These are phyloP conservation scores for Clostera curtula DNA, from an alignment of 2,888 invertebrate species.

Conservation along the genomic window DNA sequence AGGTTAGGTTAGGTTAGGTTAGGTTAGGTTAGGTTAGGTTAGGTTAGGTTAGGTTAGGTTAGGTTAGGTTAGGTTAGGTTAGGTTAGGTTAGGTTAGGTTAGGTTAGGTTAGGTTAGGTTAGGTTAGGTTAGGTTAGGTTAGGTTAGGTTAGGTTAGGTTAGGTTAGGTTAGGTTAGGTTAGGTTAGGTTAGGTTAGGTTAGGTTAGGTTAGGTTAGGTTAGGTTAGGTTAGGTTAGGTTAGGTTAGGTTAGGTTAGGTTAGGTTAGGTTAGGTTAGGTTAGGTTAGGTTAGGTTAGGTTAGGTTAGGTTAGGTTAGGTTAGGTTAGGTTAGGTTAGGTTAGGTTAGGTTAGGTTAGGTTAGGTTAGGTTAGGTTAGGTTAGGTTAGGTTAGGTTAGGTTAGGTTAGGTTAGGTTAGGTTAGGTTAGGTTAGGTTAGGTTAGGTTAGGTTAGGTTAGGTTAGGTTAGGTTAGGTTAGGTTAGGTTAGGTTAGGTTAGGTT, in stretches of 20 bases:
- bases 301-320: slow-evolving; percentile 9
- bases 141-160: slow-evolving; percentile 11
- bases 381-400: slow-evolving; percentile 8
- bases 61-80: slow-evolving; percentile 9
- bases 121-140: slow-evolving; percentile 9
- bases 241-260: slow-evolving; percentile 12
- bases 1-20: slow-evolving; percentile 6
- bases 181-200: slow-evolving; percentile 9
- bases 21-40: slow-evolving; percentile 8
- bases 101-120: slow-evolving; percentile 8
- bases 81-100: slow-evolving; percentile 8
- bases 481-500: slow-evolving; percentile 13
- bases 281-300: slow-evolving; percentile 9
- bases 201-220: slow-evolving; percentile 8
- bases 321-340: slow-evolving; percentile 11
- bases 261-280: slow-evolving; percentile 9
- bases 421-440: slow-evolving; percentile 8
- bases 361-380: slow-evolving; percentile 13
- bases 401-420: slow-evolving; percentile 8
- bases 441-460: slow-evolving; percentile 12
- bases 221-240: slow-evolving; percentile 15
- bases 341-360: slow-evolving; percentile 12
- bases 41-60: slow-evolving; percentile 10
- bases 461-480: slow-evolving; percentile 8
- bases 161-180: slow-evolving; percentile 10